phyloP scores from a whole-genome alignment of 2,797 vertebrate species.

The Dromococcyx pavoninus region DNA sequence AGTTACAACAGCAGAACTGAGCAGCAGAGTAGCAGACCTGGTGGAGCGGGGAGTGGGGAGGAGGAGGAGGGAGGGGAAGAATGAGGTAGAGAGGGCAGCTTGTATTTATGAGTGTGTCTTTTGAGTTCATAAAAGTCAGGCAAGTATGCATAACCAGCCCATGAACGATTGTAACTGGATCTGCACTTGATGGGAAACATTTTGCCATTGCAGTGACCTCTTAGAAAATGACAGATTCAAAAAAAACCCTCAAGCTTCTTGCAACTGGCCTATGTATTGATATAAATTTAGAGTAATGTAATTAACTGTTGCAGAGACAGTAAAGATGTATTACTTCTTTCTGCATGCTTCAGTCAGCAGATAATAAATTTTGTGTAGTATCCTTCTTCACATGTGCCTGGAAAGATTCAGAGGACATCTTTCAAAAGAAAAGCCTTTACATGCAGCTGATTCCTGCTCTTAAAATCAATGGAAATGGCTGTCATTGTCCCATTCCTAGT shows the following conservation, averaged over 20 bases:
- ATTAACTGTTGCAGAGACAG: not conserved
- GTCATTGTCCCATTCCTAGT: not conserved
- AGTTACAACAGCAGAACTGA: not conserved
- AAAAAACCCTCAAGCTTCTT: not conserved
- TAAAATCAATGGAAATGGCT: not conserved
- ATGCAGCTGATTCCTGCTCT: not conserved
- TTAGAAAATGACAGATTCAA: not conserved
- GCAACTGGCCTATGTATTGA: not conserved
- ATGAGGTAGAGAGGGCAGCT: not conserved
- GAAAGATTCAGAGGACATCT: not conserved
- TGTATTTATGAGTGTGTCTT: not conserved
- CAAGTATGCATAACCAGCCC: constrained; percentile 1
- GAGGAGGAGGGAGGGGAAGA: not conserved
- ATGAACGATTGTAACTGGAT: not conserved
- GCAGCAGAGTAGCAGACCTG: not conserved
- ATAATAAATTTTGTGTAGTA: not conserved
- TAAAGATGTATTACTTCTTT: not conserved
- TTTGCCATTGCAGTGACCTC: not conserved
- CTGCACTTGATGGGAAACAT: constrained; percentile 34
- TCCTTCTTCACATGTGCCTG: not conserved
- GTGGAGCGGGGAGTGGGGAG: not conserved
- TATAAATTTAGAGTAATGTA: not conserved
- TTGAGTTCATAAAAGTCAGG: not conserved
- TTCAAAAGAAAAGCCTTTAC: not conserved
- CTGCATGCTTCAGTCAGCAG: not conserved